These are phyloP conservation scores for Anser cygnoides DNA, from an alignment of 2,113 vertebrate species.

Conservation along the genomic window DNA sequence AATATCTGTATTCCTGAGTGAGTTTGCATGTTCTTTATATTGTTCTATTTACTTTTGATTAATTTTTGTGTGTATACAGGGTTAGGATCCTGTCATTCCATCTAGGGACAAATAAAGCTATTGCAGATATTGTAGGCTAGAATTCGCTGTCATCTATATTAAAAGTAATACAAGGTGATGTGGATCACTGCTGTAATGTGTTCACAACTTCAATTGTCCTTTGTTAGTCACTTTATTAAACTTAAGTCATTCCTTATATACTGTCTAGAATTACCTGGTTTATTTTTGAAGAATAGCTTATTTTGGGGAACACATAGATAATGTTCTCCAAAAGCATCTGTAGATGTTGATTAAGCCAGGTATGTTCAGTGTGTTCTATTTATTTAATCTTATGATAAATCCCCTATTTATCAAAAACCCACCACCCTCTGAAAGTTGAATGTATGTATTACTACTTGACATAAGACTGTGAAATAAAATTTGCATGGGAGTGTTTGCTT, in stretches of 20 bases:
- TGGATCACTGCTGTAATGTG: not conserved
- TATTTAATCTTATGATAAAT: not conserved
- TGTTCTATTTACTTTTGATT: not conserved
- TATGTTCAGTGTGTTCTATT: not conserved
- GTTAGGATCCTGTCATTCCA: not conserved
- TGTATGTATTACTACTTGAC: not conserved
- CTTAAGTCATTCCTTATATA: not conserved
- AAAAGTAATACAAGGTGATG: too few species aligned
- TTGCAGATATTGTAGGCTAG: too few species aligned
- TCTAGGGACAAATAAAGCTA: not conserved
- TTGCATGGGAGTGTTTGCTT: not conserved
- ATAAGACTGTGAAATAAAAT: not conserved
- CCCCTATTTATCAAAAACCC: not conserved
- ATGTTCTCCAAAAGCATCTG: not conserved
- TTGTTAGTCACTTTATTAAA: not conserved
- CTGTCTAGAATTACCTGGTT: not conserved
- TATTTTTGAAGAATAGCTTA: not conserved
- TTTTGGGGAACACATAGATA: not conserved
- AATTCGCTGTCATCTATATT: too few species aligned
- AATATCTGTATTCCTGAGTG: not conserved
- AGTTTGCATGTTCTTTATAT: rapidly evolving
- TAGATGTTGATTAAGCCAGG: not conserved
- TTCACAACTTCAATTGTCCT: not conserved
- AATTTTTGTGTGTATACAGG: not conserved
- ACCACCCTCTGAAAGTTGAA: not conserved